Evolutionary conservation across 2,888 invertebrate species (phyloP).

Genomic region (Lordiphosa fenestrarum): DNA sequence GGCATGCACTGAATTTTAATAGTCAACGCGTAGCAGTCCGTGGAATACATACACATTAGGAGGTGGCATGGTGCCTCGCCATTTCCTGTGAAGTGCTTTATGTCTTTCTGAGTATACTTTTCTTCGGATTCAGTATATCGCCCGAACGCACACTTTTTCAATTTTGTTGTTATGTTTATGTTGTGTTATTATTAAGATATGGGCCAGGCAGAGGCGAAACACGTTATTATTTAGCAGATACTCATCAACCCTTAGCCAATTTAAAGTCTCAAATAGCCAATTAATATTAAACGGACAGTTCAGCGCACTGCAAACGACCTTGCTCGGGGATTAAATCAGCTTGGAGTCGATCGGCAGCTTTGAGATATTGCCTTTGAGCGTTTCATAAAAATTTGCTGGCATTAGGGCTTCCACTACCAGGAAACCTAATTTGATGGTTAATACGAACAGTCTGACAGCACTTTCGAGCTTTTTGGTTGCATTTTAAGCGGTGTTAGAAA

Average conservation of each 20-base stretch:
- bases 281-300: slow-evolving; percentile 43
- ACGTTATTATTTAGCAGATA: neutral
- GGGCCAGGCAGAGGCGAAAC: neutral
- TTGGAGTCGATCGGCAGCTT: slow-evolving; percentile 31
- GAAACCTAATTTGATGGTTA: neutral
- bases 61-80: slow-evolving; percentile 2
- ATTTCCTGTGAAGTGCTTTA: slow-evolving; percentile 2
- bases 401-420: slow-evolving; percentile 3
- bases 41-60: neutral
- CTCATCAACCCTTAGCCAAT: slow-evolving; percentile 11
- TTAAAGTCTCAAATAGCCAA: slow-evolving; percentile 31
- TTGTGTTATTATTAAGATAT: no score
- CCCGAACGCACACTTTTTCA: no score
- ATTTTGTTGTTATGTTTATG: no score
- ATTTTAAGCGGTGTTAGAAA: neutral
- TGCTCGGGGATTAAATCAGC: slow-evolving; percentile 51
- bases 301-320: slow-evolving; percentile 51
- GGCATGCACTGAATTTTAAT: slow-evolving; percentile 35
- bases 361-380: neutral
- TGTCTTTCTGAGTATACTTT: slow-evolving; percentile 4
- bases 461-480: neutral
- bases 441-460: slow-evolving; percentile 4
- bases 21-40: slow-evolving; percentile 25
- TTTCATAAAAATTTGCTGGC: slow-evolving; percentile 2
- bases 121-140: neutral